A percentile compares a stretch with the other conserved stretches of the same genome.
Evolutionary conservation across 2,888 invertebrate genomes (phyloP).

Genomic region (Calliopum simillimum): DNA sequence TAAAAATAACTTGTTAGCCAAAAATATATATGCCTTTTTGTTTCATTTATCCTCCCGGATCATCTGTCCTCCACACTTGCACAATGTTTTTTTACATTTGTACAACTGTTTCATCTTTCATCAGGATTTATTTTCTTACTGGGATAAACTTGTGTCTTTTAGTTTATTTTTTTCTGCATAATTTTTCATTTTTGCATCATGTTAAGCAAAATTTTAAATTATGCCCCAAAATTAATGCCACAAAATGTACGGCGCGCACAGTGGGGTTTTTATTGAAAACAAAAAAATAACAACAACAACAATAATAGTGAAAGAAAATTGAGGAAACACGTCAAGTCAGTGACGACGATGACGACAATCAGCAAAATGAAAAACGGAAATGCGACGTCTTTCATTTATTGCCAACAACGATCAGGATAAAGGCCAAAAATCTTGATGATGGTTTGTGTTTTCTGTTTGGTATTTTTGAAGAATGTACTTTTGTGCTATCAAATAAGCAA

Average conservation of each 20-base stretch:
- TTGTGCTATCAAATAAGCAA: too few relatives aligned
- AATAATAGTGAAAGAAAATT: background rate
- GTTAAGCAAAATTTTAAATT: slow-evolving; percentile 14
- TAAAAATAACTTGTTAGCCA: too few relatives aligned
- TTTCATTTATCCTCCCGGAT: too few relatives aligned
- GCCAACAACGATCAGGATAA: slow-evolving; percentile 22
- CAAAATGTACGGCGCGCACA: slow-evolving; percentile 13
- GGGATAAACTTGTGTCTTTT: background rate
- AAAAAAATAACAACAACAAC: slow-evolving; percentile 19
- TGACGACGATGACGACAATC: too few relatives aligned
- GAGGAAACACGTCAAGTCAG: slow-evolving; percentile 1
- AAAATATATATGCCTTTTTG: too few relatives aligned
- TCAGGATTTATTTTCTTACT: background rate
- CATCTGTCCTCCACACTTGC: too few relatives aligned
- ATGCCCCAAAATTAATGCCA: slow-evolving; percentile 20
- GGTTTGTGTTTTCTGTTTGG: background rate
- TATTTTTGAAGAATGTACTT: too few relatives aligned
- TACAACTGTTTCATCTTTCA: too few relatives aligned
- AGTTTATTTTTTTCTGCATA: too few relatives aligned
- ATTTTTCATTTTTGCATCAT: background rate
- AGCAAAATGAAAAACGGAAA: slow-evolving; percentile 19
- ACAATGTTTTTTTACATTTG: too few relatives aligned
- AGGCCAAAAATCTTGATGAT: slow-evolving; percentile 11
- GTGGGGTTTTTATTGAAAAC: slow-evolving; percentile 4
- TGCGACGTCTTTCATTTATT: slow-evolving; percentile 31